phyloP scores from a whole-genome alignment of 2,797 vertebrate species.

The Loris lydekkerianus region DNA sequence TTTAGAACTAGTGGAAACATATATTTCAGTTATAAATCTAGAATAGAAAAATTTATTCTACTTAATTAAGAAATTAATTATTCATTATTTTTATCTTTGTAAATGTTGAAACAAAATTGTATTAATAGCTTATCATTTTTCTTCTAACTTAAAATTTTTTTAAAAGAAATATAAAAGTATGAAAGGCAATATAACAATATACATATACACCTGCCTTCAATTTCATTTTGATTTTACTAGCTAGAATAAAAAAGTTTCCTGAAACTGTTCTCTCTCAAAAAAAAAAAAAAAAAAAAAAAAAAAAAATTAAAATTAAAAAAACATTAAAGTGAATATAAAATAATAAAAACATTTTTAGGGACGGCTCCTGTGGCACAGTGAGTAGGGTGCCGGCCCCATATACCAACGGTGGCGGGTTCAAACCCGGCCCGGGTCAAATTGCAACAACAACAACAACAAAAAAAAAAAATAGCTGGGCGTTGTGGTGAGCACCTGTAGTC shows the following conservation, averaged over 20 bases:
- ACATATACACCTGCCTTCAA: not conserved
- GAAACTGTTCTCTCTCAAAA: not conserved
- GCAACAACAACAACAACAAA: too few species aligned
- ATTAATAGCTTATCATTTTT: not conserved
- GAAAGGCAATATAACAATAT: not conserved
- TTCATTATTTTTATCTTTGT: not conserved
- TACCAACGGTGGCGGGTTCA: too few species aligned
- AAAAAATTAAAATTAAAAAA: not conserved
- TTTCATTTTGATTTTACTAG: constrained; percentile 13
- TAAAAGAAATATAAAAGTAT: constrained; percentile 21
- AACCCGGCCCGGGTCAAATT: too few species aligned
- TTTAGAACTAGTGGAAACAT: not conserved
- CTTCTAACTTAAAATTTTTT: not conserved
- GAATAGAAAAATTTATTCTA: not conserved
- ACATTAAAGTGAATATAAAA: not conserved
- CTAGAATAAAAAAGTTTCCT: not conserved
- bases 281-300: constrained; percentile 66
- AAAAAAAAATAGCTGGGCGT: too few species aligned
- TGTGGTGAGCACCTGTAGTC: too few species aligned
- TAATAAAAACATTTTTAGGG: not conserved
- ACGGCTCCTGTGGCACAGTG: too few species aligned
- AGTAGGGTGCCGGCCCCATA: too few species aligned
- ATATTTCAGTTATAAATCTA: not conserved
- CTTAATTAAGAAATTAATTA: not conserved
- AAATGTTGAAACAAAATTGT: constrained; percentile 27